phyloP scores from a whole-genome alignment of 1,140 invertebrate genomes.

The Pentalonia nigronervosa region DNA sequence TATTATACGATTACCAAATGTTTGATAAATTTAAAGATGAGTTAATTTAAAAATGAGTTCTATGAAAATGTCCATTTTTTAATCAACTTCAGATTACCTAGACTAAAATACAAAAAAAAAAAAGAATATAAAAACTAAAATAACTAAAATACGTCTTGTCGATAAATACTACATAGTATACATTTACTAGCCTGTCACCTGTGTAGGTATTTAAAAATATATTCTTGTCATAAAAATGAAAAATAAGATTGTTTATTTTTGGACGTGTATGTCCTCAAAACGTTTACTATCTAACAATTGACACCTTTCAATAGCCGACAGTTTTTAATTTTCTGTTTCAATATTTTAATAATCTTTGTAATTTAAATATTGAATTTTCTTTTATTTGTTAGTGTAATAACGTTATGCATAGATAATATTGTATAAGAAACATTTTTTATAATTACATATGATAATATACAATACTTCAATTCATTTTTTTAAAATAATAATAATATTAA shows the following conservation, averaged over 20 bases:
- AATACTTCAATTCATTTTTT: too few relatives aligned
- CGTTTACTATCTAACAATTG: not conserved
- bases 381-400: not conserved
- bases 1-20: too few relatives aligned
- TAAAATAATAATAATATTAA: too few relatives aligned
- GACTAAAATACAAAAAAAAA: not conserved
- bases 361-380: not conserved
- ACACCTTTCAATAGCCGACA: not conserved
- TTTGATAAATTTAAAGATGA: too few relatives aligned
- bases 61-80: not conserved
- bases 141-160: too few relatives aligned
- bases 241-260: not conserved
- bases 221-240: not conserved
- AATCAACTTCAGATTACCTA: not conserved
- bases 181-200: not conserved
- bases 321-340: constrained; percentile 33
- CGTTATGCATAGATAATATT: not conserved
- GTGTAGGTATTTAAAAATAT: not conserved
- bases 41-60: not conserved
- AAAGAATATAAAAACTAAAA: too few relatives aligned
- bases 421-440: not conserved
- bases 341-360: not conserved
- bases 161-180: not conserved
- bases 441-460: too few relatives aligned
- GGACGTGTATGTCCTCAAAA: not conserved